These are phyloP conservation scores for Schizopygopsis malacanthus DNA, from an alignment of 2,797 vertebrate genomes.

Conservation along the genomic window DNA sequence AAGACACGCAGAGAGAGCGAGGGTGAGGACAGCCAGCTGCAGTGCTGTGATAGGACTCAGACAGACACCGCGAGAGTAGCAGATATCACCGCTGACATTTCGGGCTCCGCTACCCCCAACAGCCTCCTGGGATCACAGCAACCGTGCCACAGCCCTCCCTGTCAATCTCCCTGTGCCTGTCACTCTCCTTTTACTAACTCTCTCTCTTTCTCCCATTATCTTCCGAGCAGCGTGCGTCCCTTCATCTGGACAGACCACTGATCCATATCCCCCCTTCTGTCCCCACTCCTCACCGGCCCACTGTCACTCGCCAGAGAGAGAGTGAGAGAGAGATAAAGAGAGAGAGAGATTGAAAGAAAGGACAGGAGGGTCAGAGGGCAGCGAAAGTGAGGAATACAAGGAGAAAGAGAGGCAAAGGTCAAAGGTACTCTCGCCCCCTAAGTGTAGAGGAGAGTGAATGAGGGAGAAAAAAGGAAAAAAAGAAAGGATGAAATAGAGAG, in stretches of 20 bases:
- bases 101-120: conserved; percentile 76
- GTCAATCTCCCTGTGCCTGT: conserved; percentile 82
- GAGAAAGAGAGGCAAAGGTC: conserved; percentile 33
- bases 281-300: conserved; percentile 68
- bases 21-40: conserved; percentile 72
- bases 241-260: conserved; percentile 65
- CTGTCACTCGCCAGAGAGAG: conserved; percentile 56
- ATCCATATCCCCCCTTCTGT: conserved; percentile 75
- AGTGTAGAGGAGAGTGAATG: conserved; percentile 1
- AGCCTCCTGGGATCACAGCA: conserved; percentile 75
- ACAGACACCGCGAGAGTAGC: conserved; percentile 65
- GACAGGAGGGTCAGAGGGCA: conserved; percentile 44
- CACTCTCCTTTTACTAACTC: conserved; percentile 67
- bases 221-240: conserved; percentile 66
- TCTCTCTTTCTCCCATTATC: conserved; percentile 48
- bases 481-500: conserved; percentile 42
- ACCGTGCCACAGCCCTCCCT: conserved; percentile 79
- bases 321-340: conserved; percentile 12
- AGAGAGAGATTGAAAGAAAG: conserved; percentile 43
- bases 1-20: conserved; percentile 41
- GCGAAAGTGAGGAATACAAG: conserved; percentile 47
- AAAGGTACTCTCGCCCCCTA: conserved; percentile 41
- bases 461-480: conserved; percentile 13
- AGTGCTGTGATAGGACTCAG: conserved; percentile 75
- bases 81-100: conserved; percentile 87